A percentile compares a stretch with the other conserved stretches of the same genome.
These are phyloP conservation scores for Coenonympha arcania DNA, from an alignment of 2,888 invertebrate species.

Conservation along the genomic window DNA sequence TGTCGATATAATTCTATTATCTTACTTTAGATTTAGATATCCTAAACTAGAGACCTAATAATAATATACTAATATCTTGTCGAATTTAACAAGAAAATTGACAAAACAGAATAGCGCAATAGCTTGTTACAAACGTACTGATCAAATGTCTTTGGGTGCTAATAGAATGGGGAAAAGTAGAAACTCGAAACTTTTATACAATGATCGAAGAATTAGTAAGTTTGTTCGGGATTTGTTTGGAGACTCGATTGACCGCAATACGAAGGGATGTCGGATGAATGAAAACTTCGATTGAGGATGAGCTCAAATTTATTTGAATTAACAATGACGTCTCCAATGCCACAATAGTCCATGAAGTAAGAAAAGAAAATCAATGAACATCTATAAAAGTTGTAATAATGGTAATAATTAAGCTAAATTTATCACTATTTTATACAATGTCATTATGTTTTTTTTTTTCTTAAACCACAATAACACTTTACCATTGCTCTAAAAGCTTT, in stretches of 20 bases:
- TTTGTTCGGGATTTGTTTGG: constrained; percentile 29
- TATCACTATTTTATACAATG: constrained; percentile 75
- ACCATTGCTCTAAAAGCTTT: constrained; percentile 72
- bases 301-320: constrained; percentile 74
- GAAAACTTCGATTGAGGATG: constrained; percentile 70
- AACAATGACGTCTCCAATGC: constrained; percentile 74
- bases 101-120: constrained; percentile 30
- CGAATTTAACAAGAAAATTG: constrained; percentile 46
- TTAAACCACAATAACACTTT: constrained; percentile 74
- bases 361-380: constrained; percentile 71
- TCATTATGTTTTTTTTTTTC: constrained; percentile 67
- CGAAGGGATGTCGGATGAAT: constrained; percentile 50
- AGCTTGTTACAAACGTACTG: constrained; percentile 9
- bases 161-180: constrained; percentile 10
- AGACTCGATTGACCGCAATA: constrained; percentile 26
- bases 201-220: constrained; percentile 21
- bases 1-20: constrained; percentile 48
- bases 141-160: constrained; percentile 12
- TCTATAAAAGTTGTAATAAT: constrained; percentile 75
- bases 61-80: constrained; percentile 42
- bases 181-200: constrained; percentile 21
- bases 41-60: constrained; percentile 56
- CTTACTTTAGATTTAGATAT: constrained; percentile 53
- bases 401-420: constrained; percentile 73
- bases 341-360: constrained; percentile 71